A percentile compares a stretch with the other conserved stretches of the same genome.
These are phyloP conservation scores for Drosophila grimshawi DNA, from an alignment of 1,140 invertebrate genomes.

Conservation along the genomic window DNA sequence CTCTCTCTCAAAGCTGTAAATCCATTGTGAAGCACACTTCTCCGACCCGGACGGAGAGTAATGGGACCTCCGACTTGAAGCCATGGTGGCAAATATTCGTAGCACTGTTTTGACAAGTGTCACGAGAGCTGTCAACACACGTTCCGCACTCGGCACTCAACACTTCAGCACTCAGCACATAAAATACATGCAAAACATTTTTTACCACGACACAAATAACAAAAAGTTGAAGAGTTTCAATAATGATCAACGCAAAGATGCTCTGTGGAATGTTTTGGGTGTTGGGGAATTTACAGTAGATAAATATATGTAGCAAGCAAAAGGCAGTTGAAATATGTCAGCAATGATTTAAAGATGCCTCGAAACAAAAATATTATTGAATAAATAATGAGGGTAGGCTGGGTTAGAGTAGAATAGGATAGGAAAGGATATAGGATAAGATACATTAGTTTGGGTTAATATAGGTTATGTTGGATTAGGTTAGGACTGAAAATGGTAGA, in stretches of 20 bases:
- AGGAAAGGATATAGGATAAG: background rate
- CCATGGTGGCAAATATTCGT: slow-evolving; percentile 51
- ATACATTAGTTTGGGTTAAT: background rate
- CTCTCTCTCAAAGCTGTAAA: slow-evolving; percentile 46
- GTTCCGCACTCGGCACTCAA: slow-evolving; percentile 1
- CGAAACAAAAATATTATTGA: no score
- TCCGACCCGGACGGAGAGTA: slow-evolving; percentile 1
- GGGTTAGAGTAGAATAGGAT: background rate
- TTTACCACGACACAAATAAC: background rate
- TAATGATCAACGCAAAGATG: slow-evolving; percentile 12
- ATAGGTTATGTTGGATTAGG: background rate
- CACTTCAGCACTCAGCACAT: slow-evolving; percentile 11
- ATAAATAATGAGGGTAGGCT: background rate
- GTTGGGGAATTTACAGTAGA: no score
- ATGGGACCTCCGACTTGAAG: slow-evolving; percentile 2
- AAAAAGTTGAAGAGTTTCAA: background rate
- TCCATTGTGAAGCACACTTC: slow-evolving; percentile 32
- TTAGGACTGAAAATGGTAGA: background rate
- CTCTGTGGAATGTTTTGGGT: slow-evolving; percentile 8
- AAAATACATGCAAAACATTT: slow-evolving; percentile 28
- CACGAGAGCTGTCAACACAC: slow-evolving; percentile 69
- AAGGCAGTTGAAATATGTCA: no score
- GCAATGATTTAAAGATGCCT: no score
- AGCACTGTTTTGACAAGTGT: slow-evolving; percentile 71
- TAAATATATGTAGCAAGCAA: no score